These are phyloP conservation scores for Xanthia togata DNA, from an alignment of 2,888 invertebrate species.

Conservation along the genomic window DNA sequence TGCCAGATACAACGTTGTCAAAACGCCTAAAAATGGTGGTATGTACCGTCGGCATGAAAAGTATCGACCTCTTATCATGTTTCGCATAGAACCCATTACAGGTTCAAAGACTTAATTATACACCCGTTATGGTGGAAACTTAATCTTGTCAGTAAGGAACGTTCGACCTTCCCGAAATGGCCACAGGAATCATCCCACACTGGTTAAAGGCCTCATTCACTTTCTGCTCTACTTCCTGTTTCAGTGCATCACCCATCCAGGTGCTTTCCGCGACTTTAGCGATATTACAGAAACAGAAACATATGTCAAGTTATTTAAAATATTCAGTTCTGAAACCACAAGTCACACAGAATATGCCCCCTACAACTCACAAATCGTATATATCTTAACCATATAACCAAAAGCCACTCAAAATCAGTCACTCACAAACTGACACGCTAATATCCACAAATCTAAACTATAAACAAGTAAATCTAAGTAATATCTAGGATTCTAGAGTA, in stretches of 20 bases:
- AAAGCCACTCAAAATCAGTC: constrained; percentile 1
- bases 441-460: constrained; percentile 47
- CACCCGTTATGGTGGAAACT: no score
- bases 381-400: background rate
- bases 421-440: constrained; percentile 13
- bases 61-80: no score
- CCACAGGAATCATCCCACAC: no score
- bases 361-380: background rate
- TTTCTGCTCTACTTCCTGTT: background rate
- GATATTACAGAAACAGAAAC: background rate
- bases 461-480: constrained; percentile 28
- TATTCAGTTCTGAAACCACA: background rate
- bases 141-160: no score
- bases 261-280: background rate
- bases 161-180: no score
- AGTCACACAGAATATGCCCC: background rate
- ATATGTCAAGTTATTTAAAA: background rate
- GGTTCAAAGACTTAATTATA: no score
- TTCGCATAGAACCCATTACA: no score
- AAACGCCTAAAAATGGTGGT: no score
- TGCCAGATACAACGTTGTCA: no score
- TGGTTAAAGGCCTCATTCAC: background rate
- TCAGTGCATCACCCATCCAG: background rate
- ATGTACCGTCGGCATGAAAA: no score
- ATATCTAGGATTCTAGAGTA: constrained; percentile 43